Base-by-base conservation (phyloP, 2,113 vertebrate genomes). In the Nothoprocta pentlandii region DNA sequence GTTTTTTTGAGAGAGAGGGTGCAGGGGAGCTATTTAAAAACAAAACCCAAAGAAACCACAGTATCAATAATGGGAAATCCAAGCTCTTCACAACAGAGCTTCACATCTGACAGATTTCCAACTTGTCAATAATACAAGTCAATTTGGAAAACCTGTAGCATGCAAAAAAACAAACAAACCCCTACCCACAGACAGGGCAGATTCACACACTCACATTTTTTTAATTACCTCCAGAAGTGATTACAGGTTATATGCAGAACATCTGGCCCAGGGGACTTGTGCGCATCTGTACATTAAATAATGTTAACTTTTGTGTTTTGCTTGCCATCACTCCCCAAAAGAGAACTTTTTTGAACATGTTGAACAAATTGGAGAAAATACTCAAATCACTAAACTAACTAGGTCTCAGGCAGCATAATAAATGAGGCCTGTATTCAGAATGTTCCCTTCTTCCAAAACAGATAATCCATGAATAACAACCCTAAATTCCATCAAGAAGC, bases 11-110 rank as follows among this genome's bases (percentile, higher is more conserved):
- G 39, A 5, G 9, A 22, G 41, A 51, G 49, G 54, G 53, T 36
- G 23, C 26, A 22, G 26, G 30, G 54, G 54, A 56, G 54, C 54
- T 32, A 30, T 56, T 26, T n/a, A 9, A 25, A 39, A 79, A 36
- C 36, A 67, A 77, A 51, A 4, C 34, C 34, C 53, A 28, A 51
- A 67, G 36, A 67, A 73, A 47, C 10, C 4, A 23, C 28, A 3
- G 0, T 1, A 30, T 15, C 46, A 44, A 1, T 2, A 36, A 8
- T 0, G 1, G 71, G 32, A 79, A 58, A 62, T 6, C 23, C 73
- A 19, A 2, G 19, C 22, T 8, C 76, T 41, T 23, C 64, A 32
- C 21, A 28, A 36, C 71, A 32, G 16, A 46, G 42, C 53, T 22
- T 85, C 54, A 16, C 13, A 22, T 47, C 36, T 47, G 23, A 46